Evolutionary conservation across 2,113 vertebrate genomes (phyloP).

Genomic region (Struthio camelus): DNA sequence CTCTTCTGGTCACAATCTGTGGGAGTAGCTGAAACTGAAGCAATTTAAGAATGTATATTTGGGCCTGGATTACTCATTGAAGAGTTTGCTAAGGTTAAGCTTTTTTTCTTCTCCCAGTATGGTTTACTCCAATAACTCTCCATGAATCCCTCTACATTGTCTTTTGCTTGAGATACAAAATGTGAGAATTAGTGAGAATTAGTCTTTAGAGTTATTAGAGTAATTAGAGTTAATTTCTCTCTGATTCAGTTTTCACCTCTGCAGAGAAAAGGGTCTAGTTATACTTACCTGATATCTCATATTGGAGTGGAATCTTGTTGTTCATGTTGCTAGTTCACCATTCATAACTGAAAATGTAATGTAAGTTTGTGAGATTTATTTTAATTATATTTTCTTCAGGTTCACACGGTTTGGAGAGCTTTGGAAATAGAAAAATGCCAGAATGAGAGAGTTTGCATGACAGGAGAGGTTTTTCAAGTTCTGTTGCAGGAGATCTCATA

Average conservation of each 20-base stretch:
- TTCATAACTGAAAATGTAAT: constrained; percentile 27
- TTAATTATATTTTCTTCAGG: not conserved
- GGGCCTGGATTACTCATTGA: not conserved
- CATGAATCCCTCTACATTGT: not conserved
- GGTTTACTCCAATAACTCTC: not conserved
- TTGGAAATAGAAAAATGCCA: constrained; percentile 4
- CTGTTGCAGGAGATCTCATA: not conserved
- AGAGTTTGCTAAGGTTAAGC: not conserved
- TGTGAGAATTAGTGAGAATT: constrained; percentile 16
- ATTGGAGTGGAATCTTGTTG: not conserved
- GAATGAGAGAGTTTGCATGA: not conserved
- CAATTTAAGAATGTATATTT: not conserved
- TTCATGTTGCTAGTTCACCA: not conserved
- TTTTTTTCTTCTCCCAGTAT: not conserved
- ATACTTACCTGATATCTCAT: not conserved
- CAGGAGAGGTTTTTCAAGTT: not conserved
- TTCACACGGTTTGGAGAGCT: not conserved
- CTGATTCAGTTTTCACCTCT: not conserved
- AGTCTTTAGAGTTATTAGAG: too few relatives aligned
- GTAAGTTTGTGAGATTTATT: not conserved
- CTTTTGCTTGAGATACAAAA: not conserved
- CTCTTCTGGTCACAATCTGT: not conserved
- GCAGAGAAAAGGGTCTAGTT: not conserved
- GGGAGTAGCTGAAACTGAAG: not conserved
- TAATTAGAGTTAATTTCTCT: constrained; percentile 4